Conservation (phyloP, 1,140 invertebrate species). For the Saccostrea echinata region DNA sequence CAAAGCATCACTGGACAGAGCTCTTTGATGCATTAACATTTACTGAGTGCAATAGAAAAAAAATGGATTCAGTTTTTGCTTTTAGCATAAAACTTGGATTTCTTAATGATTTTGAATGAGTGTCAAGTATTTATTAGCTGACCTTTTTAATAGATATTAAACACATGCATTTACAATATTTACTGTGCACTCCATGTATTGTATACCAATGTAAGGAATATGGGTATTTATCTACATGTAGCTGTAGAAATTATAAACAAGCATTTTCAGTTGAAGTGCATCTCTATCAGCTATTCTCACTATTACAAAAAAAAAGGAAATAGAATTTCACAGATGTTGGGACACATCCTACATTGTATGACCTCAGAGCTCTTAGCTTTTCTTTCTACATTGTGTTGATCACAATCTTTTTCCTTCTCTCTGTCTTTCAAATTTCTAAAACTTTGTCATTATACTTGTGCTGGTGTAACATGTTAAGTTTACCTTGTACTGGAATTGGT, state of each 20-base stretch:
- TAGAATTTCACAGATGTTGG: background rate
- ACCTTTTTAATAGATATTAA: background rate
- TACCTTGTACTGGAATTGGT: too few relatives aligned
- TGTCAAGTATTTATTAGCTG: constrained; percentile 12
- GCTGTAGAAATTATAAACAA: background rate
- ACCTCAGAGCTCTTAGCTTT: too few relatives aligned
- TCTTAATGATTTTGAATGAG: background rate
- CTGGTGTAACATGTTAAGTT: too few relatives aligned
- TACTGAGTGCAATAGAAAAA: constrained; percentile 1
- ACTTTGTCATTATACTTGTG: background rate
- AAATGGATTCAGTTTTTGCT: background rate
- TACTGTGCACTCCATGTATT: background rate
- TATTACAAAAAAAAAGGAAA: background rate
- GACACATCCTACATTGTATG: background rate
- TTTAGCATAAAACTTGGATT: background rate
- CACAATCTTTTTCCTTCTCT: background rate
- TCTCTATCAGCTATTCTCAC: background rate
- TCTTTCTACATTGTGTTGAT: background rate
- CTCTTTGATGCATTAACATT: background rate
- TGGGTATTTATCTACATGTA: background rate
- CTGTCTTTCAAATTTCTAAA: background rate
- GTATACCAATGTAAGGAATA: background rate
- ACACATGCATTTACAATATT: background rate
- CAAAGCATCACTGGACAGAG: background rate
- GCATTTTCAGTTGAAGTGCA: background rate